Conservation (phyloP, 2,113 vertebrate genomes). For the Cathartes aura region DNA sequence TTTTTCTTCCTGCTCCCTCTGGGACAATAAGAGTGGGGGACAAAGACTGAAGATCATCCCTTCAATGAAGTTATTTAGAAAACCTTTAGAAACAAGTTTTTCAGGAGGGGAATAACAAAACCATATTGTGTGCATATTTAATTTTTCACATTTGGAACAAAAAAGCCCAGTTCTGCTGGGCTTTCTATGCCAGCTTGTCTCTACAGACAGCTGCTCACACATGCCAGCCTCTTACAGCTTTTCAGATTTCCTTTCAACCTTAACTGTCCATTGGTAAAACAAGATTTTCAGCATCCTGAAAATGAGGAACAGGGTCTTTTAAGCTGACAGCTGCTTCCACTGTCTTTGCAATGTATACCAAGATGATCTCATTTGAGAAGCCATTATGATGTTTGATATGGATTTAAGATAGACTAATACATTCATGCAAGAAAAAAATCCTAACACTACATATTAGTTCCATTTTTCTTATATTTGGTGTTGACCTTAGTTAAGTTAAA, state of each 20-base stretch:
- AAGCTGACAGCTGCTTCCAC: background rate
- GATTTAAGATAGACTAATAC: background rate
- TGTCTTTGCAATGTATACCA: background rate
- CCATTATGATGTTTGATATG: background rate
- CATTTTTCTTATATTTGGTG: background rate
- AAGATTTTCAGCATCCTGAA: background rate
- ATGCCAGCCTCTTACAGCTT: background rate
- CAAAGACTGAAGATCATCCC: background rate
- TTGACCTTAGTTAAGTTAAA: background rate
- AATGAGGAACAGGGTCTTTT: background rate
- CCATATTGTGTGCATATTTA: background rate
- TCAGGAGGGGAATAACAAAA: background rate
- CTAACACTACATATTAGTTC: background rate
- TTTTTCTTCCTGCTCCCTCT: background rate
- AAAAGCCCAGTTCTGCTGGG: background rate
- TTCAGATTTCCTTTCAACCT: conserved; percentile 13
- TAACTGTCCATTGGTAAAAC: background rate
- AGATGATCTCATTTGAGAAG: background rate
- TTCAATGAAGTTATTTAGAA: background rate
- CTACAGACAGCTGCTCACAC: background rate
- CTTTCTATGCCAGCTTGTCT: background rate
- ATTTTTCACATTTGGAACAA: conserved; percentile 9
- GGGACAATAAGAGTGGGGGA: background rate
- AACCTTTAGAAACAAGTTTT: background rate
- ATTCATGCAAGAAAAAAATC: background rate